Evolutionary conservation across 2,113 vertebrate genomes (phyloP), one percentile per base, ranked within the genome.

Genomic region (Macquaria australasica): DNA sequence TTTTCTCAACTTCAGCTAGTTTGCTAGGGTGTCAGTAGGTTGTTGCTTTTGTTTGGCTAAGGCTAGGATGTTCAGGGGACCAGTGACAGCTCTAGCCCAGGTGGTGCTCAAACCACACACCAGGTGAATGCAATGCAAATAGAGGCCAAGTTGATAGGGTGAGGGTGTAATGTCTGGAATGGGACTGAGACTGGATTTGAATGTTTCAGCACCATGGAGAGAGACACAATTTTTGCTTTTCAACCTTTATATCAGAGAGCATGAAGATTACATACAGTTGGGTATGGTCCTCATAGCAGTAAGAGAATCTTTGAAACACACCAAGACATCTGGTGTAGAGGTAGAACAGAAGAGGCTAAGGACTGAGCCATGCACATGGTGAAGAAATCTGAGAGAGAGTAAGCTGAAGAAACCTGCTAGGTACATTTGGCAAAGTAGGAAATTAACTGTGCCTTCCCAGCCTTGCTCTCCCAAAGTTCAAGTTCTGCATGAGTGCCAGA

Each of bases 401-500:
- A 73, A 78, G 25, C 9, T 39, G 23, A 43, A 60, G 8, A 77
- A 87, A 68, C 28, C 31, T 60, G 28, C n/a, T 31, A 16, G 21
- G 25, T 41, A 37, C 23, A 41, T 66, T 59, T 53, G 37, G 43
- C 10, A n/a, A 55, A 48, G 59, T 8, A 69, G 41, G 41, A 80
- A 78, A 81, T 48, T 34, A 62, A 34, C 12, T 43, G 37, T 50
- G 41, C 51, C 63, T 67, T 43, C 14, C 25, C n/a, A 28, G 31
- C 10, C 70, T 28, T 6, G 1, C 67, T 50, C 21, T 74, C 18
- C 43, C 18, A 60, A 20, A n/a, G 73, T 60, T 58, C 8, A 20
- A 8, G 34, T 76, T 68, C 58, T 84, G 62, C 81, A 60, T 41
- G 64, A 70, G 60, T 67, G 34, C 51, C 51, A 56, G 72, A 18